Evolutionary conservation across 2,113 vertebrate genomes (phyloP), one percentile per base, ranked within the genome.

Genomic region (Indicator maculatus): DNA sequence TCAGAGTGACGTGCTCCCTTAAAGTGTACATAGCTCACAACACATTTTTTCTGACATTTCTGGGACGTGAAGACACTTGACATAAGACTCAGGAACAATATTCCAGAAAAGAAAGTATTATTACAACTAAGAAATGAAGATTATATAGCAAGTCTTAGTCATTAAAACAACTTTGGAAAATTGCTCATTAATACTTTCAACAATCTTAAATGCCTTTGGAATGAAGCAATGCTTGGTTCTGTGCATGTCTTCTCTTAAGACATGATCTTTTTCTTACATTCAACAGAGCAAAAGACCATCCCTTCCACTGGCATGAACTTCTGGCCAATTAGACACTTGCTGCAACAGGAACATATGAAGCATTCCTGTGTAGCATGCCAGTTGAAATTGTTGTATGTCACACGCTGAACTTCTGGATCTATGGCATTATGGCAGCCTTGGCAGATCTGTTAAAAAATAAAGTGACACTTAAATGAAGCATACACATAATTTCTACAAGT

Each of bases 371-470:
- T 96, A 0, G 99, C 99, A 3, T 99, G 99, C 99, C 99, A 99
- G 97, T 98, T 98, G 96, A 98, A 98, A 39, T 94, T 98, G 71
- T 99, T 99, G 73, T 99, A 99, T 11, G 98, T 98, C 61, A 99
- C 99, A 50, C 99, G 96, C 91, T 99, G 99, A 30, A 98, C 99
- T 96, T 99, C 99, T 0, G 99, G 99, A 33, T 99, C 99, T 59
- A 99, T 98, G 18, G 98, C 97, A 13, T 98, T 97, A 95, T 98
- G 98, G 93, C 99, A 99, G 50, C 98, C 97, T 26, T 98, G 96
- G 91, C 99, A 99, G 69, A 97, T 93, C 99, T 99, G 97, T 50
- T 98, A 5, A 82, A 71, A n/a, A 95, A 88, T 30, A 86, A 69
- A 88, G 67, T 6, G 52, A 60, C 14, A 66, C 36, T 86, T 53